Evolutionary conservation across 37 sponge, comb jelly and placozoan genomes (phyloP).

Genomic region (Lycopodina hypogea): DNA sequence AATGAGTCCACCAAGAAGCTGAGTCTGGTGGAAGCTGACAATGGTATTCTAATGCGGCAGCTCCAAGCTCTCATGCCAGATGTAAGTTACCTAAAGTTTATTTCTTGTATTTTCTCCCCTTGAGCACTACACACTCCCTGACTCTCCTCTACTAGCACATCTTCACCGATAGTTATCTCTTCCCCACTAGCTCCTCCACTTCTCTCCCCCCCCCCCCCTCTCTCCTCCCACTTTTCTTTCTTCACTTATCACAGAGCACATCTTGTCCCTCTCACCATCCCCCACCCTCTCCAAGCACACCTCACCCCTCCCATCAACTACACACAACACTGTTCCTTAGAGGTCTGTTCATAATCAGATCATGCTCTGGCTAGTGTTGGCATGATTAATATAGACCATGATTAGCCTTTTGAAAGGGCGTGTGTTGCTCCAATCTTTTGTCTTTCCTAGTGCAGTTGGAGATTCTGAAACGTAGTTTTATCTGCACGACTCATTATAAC

Average conservation of each 20-base stretch:
- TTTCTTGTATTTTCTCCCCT: too few species aligned
- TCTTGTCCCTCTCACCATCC: not conserved
- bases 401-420: too few species aligned
- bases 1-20: slow-evolving; percentile 38
- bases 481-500: too few species aligned
- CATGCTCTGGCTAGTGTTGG: too few species aligned
- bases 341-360: too few species aligned
- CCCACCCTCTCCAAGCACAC: not conserved
- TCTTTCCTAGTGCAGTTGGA: too few species aligned
- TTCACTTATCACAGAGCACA: not conserved
- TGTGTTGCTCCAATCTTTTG: too few species aligned
- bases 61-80: slow-evolving; percentile 70
- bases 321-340: too few species aligned
- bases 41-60: slow-evolving; percentile 56
- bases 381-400: too few species aligned
- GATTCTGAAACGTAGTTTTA: too few species aligned
- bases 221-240: slow-evolving; percentile 2
- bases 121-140: slow-evolving; percentile 10
- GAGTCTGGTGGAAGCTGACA: slow-evolving; percentile 55
- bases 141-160: not conserved
- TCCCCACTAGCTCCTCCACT: slow-evolving; percentile 1
- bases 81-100: slow-evolving; percentile 23
- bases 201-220: slow-evolving; percentile 2
- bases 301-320: too few species aligned
- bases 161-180: slow-evolving; percentile 9